Base-by-base conservation (phyloP, 2,797 vertebrate genomes). In the Sciurus carolinensis region DNA sequence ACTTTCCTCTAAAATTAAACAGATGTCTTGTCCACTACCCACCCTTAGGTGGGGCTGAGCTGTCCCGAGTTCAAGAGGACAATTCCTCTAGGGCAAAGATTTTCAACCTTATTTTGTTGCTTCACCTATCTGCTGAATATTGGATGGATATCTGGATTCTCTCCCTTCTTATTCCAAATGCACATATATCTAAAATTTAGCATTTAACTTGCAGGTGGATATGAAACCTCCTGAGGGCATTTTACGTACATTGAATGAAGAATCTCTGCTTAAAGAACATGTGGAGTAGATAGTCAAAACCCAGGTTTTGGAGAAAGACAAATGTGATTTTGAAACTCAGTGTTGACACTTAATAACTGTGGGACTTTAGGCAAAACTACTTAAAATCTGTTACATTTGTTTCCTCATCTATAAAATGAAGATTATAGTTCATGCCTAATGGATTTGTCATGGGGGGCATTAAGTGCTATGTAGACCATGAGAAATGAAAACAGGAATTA, bases 331-430 rank as follows among this genome's bases (percentile, higher is more conserved):
- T 77, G 50, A 80, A 81, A 95, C 30, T 24, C 59, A 94, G 24
- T 44, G 42, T 22, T 88, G 73, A 24, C 42, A 91, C 71, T 92
- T 95, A 89, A 81, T 95, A 94, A 95, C 79, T 83, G 79, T 96
- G 95, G 59, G 71, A 96, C 64, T 94, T 39, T 76, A 44, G 52
- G 90, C 22, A 73, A 91, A 96, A 59, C n/a, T 72, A 72, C 44
- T 83, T 92, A 42, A 86, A 90, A 69, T 90, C 59, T 30, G 26
- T 50, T 47, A 39, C 26, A 39, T 76, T n/a, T 4, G 57, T 91
- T 84, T 87, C 42, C 71, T 92, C 50, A 52, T 90, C 62, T 83
- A 87, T 95, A 91, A 91, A 89, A 84, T 71, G 50, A 80, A 50
- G 79, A 92, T 11, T 72, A 42, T 30, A 39, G 28, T 17, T 44